These are phyloP conservation scores for Gallinago paraguaiae DNA, from an alignment of 2,113 vertebrate genomes.

Conservation along the genomic window DNA sequence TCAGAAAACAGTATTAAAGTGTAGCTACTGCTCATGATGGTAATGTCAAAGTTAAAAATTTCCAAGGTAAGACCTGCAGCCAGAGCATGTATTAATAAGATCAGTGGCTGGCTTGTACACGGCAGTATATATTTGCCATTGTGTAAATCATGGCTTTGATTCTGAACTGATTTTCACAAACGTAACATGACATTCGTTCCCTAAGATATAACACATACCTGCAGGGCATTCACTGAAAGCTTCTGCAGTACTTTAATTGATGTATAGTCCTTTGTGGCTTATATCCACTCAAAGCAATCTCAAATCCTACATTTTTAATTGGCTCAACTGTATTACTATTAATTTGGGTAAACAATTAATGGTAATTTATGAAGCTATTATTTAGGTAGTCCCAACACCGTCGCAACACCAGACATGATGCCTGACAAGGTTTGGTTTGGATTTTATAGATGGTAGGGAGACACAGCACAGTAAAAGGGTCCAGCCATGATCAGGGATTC, in stretches of 20 bases:
- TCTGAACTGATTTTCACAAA: constrained; percentile 28
- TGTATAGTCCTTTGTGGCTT: not conserved
- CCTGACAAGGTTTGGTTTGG: not conserved
- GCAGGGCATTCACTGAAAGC: constrained; percentile 9
- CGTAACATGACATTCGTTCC: not conserved
- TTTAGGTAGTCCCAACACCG: not conserved
- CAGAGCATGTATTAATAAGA: not conserved
- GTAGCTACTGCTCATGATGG: not conserved
- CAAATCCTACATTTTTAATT: constrained; percentile 7
- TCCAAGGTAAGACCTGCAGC: not conserved
- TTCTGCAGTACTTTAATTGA: constrained; percentile 23
- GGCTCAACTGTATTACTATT: not conserved
- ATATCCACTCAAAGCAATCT: not conserved
- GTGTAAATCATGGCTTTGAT: not conserved
- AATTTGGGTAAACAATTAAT: not conserved
- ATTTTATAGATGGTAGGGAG: not conserved
- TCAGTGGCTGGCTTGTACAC: not conserved
- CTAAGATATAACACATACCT: not conserved
- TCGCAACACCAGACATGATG: not conserved
- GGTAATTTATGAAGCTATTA: not conserved
- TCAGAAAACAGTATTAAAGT: not conserved
- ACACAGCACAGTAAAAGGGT: not conserved
- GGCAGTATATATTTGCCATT: not conserved
- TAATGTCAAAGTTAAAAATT: not conserved
- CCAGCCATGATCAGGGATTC: fast-evolving